These are phyloP conservation scores for Agrochola macilenta DNA, from an alignment of 2,888 invertebrate genomes.

Conservation along the genomic window DNA sequence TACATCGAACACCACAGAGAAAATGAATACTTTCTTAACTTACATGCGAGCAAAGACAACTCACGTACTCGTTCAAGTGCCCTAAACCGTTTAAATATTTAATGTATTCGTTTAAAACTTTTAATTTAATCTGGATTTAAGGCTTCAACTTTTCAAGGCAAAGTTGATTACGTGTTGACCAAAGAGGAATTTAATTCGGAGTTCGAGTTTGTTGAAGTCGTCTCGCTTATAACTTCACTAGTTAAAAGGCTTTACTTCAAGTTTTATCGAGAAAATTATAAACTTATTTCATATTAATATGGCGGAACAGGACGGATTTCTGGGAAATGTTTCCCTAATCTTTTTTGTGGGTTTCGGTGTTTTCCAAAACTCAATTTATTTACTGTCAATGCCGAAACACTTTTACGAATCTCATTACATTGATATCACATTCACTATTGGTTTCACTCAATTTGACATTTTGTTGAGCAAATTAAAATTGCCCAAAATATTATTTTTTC, in stretches of 20 bases:
- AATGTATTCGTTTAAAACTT: constrained; percentile 55
- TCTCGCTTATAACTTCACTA: constrained; percentile 31
- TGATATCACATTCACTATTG: constrained; percentile 6
- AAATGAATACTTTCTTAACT: neutral
- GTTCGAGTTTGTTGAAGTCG: constrained; percentile 33
- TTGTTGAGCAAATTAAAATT: neutral
- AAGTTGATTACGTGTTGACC: constrained; percentile 62
- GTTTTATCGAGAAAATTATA: constrained; percentile 42
- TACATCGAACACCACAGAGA: neutral
- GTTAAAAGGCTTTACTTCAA: constrained; percentile 21
- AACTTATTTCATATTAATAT: constrained; percentile 25
- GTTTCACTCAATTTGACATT: constrained; percentile 7
- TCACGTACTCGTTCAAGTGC: constrained; percentile 36
- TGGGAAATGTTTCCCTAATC: neutral
- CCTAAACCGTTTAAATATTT: constrained; percentile 52
- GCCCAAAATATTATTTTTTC: neutral
- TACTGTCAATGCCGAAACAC: constrained; percentile 19
- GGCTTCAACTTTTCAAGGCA: constrained; percentile 43
- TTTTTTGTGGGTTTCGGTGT: constrained; percentile 16
- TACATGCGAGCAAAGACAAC: constrained; percentile 11
- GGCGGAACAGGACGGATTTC: constrained; percentile 11
- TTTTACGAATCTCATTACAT: constrained; percentile 12
- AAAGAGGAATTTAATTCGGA: constrained; percentile 46
- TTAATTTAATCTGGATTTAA: constrained; percentile 59
- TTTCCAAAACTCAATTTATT: constrained; percentile 37